Percentiles rank a stretch among this genome's conserved stretches.
phyloP scores from a whole-genome alignment of 1,140 invertebrate genomes.

The Leptinotarsa texana region DNA sequence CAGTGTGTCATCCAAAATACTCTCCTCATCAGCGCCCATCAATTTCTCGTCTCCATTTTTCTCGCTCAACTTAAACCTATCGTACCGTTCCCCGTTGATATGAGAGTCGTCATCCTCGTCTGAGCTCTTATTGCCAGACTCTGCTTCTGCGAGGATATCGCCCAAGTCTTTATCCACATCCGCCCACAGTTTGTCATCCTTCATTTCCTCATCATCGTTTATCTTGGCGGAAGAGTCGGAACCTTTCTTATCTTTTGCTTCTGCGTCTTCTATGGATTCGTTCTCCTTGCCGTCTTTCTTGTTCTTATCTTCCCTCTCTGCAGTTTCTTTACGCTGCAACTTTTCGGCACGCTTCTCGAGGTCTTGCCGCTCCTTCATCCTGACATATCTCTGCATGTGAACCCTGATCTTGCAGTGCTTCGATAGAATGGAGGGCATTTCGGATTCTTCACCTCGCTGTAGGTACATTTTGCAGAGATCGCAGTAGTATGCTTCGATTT shows the following conservation, averaged over 20 bases:
- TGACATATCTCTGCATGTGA: constrained; percentile 73
- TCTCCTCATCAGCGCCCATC: constrained; percentile 28
- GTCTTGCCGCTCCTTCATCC: constrained; percentile 40
- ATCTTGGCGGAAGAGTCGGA: constrained; percentile 38
- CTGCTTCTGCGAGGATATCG: constrained; percentile 68
- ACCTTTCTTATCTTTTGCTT: constrained; percentile 36
- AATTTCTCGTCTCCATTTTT: constrained; percentile 44
- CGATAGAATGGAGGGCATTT: constrained; percentile 62
- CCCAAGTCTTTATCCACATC: constrained; percentile 77
- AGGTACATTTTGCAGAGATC: constrained; percentile 76
- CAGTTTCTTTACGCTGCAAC: constrained; percentile 62
- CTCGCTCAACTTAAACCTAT: constrained; percentile 51
- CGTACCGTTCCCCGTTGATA: constrained; percentile 56
- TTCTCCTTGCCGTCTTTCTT: constrained; percentile 29
- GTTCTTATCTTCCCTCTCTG: constrained; percentile 46
- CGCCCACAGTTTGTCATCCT: constrained; percentile 71
- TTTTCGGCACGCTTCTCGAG: constrained; percentile 69
- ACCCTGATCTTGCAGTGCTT: constrained; percentile 71
- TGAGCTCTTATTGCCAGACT: constrained; percentile 69
- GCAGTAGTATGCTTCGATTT: constrained; percentile 73
- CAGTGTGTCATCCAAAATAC: constrained; percentile 23
- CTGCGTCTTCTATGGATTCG: constrained; percentile 33
- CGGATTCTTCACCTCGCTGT: constrained; percentile 63
- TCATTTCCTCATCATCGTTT: constrained; percentile 57
- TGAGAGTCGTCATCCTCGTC: constrained; percentile 70